Percentiles rank a stretch among this genome's conserved stretches.
Evolutionary conservation across 2,797 vertebrate species (phyloP).

Genomic region (Acridotheres tristis): DNA sequence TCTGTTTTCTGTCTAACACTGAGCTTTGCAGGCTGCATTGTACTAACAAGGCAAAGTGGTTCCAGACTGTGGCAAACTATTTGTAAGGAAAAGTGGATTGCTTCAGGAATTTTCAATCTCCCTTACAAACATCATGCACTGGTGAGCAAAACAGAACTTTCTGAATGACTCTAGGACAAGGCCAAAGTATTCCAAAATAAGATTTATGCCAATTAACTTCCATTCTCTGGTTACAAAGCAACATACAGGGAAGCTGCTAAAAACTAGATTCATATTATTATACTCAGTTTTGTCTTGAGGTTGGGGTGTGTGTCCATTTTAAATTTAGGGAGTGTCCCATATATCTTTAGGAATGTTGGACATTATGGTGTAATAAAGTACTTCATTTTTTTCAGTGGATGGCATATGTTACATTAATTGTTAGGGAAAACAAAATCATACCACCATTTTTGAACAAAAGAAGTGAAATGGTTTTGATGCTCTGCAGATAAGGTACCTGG

Average conservation of each 20-base stretch:
- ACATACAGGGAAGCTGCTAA: not conserved
- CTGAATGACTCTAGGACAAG: fast-evolving
- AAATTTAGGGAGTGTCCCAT: not conserved
- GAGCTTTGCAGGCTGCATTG: not conserved
- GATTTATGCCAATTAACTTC: not conserved
- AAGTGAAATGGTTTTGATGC: not conserved
- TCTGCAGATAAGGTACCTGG: not conserved
- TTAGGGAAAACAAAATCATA: not conserved
- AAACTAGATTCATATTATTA: not conserved
- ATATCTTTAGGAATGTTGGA: not conserved
- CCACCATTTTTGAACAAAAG: not conserved
- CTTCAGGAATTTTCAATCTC: not conserved
- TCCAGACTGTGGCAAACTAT: not conserved
- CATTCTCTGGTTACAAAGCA: not conserved
- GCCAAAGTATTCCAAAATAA: not conserved
- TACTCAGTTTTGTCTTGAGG: not conserved
- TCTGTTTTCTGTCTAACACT: not conserved
- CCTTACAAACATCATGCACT: not conserved
- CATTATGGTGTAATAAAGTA: not conserved
- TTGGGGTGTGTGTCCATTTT: not conserved
- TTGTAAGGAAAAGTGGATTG: not conserved
- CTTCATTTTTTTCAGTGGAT: not conserved
- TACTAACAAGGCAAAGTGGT: not conserved
- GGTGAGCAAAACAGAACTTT: not conserved
- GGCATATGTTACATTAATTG: not conserved